Conservation (phyloP, 2,113 vertebrate species). For the Dasyornis broadbenti region DNA sequence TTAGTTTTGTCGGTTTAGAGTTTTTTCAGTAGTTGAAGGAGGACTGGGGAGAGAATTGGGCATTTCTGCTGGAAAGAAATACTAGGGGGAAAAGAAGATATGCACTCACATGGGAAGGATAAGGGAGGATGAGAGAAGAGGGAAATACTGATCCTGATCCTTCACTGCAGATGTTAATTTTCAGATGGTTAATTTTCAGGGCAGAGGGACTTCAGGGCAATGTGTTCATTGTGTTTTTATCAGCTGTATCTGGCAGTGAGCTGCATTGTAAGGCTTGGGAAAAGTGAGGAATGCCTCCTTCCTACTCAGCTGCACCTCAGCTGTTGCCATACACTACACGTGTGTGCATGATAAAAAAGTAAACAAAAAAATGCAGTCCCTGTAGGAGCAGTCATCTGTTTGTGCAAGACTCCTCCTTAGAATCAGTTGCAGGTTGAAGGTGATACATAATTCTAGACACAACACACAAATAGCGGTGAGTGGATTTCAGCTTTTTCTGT, state of each 20-base stretch:
- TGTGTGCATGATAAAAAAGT: not conserved
- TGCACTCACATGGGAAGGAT: not conserved
- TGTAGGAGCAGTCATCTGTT: not conserved
- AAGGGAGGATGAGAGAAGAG: not conserved
- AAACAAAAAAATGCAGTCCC: not conserved
- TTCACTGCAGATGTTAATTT: not conserved
- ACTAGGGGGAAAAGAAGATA: not conserved
- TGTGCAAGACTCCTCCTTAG: not conserved
- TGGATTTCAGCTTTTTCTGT: not conserved
- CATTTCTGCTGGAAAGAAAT: not conserved
- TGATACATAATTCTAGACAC: not conserved
- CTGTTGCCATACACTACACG: not conserved
- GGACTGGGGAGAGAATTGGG: not conserved
- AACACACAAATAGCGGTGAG: fast-evolving
- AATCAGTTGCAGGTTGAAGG: not conserved
- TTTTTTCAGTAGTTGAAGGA: not conserved
- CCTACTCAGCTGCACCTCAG: not conserved
- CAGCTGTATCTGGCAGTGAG: not conserved
- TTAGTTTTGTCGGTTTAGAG: not conserved
- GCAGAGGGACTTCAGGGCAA: not conserved
- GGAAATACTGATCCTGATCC: not conserved
- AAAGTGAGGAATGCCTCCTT: not conserved
- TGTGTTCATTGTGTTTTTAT: not conserved
- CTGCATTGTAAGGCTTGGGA: not conserved
- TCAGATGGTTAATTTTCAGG: not conserved